phyloP scores from a whole-genome alignment of 2,113 vertebrate genomes.

The Pollimyrus isidori region DNA sequence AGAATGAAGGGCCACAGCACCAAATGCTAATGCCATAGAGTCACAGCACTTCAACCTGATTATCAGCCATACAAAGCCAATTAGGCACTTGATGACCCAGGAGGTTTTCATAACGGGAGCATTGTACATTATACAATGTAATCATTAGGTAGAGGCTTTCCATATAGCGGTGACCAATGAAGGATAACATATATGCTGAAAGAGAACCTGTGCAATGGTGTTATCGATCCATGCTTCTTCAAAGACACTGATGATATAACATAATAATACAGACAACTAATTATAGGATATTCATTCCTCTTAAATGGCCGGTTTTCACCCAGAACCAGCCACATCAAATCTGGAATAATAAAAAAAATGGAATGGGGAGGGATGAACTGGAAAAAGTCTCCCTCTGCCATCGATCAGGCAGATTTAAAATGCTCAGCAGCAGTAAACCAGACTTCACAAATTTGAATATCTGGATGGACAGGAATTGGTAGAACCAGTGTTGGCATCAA shows the following conservation, averaged over 20 bases:
- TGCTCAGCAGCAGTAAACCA: neutral
- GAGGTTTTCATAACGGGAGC: neutral
- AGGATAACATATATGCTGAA: neutral
- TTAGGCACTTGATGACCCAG: neutral
- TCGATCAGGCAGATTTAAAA: neutral
- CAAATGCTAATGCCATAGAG: neutral
- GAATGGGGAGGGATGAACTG: neutral
- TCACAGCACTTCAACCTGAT: neutral
- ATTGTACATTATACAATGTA: neutral
- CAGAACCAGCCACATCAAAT: neutral
- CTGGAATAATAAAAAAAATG: neutral
- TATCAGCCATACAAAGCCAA: neutral
- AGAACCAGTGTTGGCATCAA: neutral
- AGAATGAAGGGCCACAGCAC: neutral
- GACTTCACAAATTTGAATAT: neutral
- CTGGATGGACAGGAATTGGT: neutral
- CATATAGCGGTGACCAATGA: neutral
- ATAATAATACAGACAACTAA: neutral
- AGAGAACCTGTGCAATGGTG: neutral
- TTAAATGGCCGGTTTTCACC: neutral
- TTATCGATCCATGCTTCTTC: neutral
- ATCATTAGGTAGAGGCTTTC: neutral
- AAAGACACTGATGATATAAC: neutral
- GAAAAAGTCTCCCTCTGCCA: neutral
- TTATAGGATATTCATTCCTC: neutral